These are phyloP conservation scores for Rhingia rostrata DNA, from an alignment of 2,888 invertebrate genomes.

Conservation along the genomic window DNA sequence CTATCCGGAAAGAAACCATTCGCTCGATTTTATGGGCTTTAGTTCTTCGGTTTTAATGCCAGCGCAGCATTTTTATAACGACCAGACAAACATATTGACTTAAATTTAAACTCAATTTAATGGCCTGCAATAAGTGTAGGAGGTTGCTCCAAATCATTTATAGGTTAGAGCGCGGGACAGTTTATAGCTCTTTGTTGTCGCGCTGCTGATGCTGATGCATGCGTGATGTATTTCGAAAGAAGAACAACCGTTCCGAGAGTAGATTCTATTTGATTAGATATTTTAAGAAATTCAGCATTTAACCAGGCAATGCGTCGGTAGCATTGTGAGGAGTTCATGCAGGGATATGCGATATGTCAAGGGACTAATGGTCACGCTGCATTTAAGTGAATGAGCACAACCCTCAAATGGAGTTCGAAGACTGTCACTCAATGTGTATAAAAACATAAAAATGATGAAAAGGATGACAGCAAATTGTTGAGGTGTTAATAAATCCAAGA, in stretches of 20 bases:
- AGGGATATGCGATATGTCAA: too few relatives aligned
- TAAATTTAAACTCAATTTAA: conserved; percentile 51
- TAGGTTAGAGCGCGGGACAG: conserved; percentile 29
- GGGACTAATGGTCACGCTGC: too few relatives aligned
- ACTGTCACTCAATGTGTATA: too few relatives aligned
- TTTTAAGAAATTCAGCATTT: conserved; percentile 55
- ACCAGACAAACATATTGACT: conserved; percentile 25
- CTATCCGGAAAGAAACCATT: conserved; percentile 7
- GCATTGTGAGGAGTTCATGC: too few relatives aligned
- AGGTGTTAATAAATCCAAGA: too few relatives aligned
- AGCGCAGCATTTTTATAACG: conserved; percentile 21
- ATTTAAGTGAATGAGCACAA: too few relatives aligned
- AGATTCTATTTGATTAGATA: conserved; percentile 41
- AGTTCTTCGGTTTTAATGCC: conserved; percentile 26
- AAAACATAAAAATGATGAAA: too few relatives aligned
- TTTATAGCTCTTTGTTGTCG: conserved; percentile 53
- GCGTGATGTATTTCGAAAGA: conserved; percentile 6
- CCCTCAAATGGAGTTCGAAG: too few relatives aligned
- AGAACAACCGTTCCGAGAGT: conserved; percentile 9
- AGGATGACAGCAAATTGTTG: too few relatives aligned
- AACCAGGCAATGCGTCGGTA: neutral
- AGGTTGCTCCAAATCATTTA: conserved; percentile 30
- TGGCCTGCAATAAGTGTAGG: conserved; percentile 45
- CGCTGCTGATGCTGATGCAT: conserved; percentile 31
- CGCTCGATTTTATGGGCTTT: conserved; percentile 24